Percentiles rank a stretch among this genome's conserved stretches.
These are phyloP conservation scores for Drosophila sordidula DNA, from an alignment of 2,888 invertebrate species.

Conservation along the genomic window DNA sequence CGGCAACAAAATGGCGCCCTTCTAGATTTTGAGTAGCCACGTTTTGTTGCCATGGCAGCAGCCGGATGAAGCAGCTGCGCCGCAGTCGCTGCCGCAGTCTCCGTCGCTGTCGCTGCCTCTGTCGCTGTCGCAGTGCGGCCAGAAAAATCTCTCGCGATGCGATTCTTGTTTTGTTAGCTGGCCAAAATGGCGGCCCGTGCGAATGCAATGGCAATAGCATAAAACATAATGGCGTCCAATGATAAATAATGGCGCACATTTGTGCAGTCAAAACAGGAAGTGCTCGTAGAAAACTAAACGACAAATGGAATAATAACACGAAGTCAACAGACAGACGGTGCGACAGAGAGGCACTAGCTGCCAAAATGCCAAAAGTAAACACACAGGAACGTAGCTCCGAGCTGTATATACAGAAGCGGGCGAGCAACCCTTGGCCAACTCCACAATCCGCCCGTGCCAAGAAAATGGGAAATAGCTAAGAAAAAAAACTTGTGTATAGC, in stretches of 20 bases:
- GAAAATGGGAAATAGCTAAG: constrained; percentile 1
- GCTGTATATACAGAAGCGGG: background rate
- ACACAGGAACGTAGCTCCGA: constrained; percentile 2
- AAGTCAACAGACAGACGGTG: constrained; percentile 16
- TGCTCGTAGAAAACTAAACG: constrained; percentile 65
- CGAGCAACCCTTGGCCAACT: constrained; percentile 37
- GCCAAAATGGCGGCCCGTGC: constrained; percentile 54
- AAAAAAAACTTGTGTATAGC: constrained; percentile 28
- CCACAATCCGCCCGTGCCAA: background rate
- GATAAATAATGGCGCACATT: constrained; percentile 72
- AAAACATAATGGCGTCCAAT: constrained; percentile 67
- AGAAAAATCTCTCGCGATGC: constrained; percentile 31
- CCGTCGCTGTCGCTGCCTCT: constrained; percentile 10
- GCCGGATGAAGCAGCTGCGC: constrained; percentile 55
- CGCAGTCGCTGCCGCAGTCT: constrained; percentile 20
- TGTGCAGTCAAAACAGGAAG: constrained; percentile 80
- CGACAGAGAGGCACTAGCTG: constrained; percentile 9
- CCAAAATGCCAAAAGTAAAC: constrained; percentile 31
- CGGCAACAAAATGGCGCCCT: constrained; percentile 56
- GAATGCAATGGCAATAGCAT: constrained; percentile 54
- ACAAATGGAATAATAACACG: constrained; percentile 73
- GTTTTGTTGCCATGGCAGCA: constrained; percentile 69
- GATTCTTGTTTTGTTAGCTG: constrained; percentile 27
- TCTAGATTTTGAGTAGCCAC: constrained; percentile 29
- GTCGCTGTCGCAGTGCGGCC: constrained; percentile 20